phyloP scores from a whole-genome alignment of 2,113 vertebrate genomes.

The Neofelis nebulosa region DNA sequence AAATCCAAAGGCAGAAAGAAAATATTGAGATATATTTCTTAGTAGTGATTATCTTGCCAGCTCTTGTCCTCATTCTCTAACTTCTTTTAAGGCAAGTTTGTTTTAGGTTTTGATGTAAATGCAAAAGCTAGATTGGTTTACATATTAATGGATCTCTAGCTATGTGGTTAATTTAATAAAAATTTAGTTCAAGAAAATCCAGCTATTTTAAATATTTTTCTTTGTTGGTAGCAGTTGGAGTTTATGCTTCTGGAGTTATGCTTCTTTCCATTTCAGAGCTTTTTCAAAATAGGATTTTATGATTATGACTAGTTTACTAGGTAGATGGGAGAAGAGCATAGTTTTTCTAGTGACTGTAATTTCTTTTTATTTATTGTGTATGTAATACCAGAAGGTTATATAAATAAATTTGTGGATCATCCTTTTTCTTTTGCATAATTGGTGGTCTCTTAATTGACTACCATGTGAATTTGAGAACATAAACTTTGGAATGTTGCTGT shows the following conservation, averaged over 20 bases:
- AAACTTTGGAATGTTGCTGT: background rate
- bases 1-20: background rate
- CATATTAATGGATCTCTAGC: conserved; percentile 14
- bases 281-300: conserved; percentile 30
- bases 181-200: background rate
- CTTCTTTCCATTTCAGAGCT: conserved; percentile 32
- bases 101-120: conserved; percentile 47
- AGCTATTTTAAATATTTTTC: conserved; percentile 27
- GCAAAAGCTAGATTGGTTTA: conserved; percentile 13
- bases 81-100: background rate
- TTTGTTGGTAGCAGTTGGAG: background rate
- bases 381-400: background rate
- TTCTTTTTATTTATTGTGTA: conserved; percentile 29
- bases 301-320: conserved; percentile 4
- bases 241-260: background rate
- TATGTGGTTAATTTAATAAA: conserved; percentile 24
- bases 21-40: conserved; percentile 26
- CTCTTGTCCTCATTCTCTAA: background rate
- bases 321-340: background rate
- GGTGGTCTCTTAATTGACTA: conserved; percentile 35
- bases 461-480: conserved; percentile 24
- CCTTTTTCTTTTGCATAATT: conserved; percentile 32
- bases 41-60: conserved; percentile 18
- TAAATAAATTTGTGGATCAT: conserved; percentile 8
- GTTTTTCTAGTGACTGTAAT: background rate